Percentiles rank a stretch among this genome's conserved stretches.
Conservation (phyloP, 2,797 vertebrate genomes). For the Coluber constrictor region DNA sequence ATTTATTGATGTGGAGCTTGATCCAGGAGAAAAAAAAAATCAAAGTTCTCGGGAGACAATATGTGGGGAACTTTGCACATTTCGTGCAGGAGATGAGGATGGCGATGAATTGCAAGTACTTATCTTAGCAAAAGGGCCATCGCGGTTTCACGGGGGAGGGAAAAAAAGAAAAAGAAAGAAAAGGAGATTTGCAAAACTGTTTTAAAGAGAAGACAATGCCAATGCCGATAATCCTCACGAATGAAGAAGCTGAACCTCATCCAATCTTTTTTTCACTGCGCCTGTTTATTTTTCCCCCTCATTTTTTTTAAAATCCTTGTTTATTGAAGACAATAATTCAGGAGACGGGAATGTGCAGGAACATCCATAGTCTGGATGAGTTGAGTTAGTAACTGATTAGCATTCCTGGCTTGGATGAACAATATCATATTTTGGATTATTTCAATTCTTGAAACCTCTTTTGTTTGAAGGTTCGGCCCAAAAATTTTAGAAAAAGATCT, state of each 20-base stretch:
- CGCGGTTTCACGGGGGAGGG: background rate
- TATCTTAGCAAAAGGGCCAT: background rate
- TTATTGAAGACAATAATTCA: background rate
- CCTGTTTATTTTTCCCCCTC: background rate
- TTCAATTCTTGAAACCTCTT: background rate
- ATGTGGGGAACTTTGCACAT: background rate
- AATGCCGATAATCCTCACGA: background rate
- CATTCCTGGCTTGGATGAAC: background rate
- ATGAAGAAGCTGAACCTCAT: background rate
- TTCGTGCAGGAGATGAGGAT: background rate
- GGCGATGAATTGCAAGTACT: background rate
- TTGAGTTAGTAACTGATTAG: background rate
- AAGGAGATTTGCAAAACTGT: background rate
- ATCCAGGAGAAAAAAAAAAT: conserved; percentile 1
- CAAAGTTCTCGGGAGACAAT: background rate
- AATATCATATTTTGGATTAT: background rate
- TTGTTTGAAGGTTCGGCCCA: background rate
- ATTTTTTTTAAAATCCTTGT: background rate
- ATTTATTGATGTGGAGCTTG: background rate
- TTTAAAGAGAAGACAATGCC: background rate
- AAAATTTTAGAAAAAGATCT: background rate
- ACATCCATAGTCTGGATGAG: background rate
- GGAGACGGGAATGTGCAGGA: background rate
- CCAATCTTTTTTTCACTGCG: background rate
- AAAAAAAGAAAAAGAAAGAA: background rate